phyloP scores from a whole-genome alignment of 2,888 invertebrate species.

The Lycophotia porphyrea region DNA sequence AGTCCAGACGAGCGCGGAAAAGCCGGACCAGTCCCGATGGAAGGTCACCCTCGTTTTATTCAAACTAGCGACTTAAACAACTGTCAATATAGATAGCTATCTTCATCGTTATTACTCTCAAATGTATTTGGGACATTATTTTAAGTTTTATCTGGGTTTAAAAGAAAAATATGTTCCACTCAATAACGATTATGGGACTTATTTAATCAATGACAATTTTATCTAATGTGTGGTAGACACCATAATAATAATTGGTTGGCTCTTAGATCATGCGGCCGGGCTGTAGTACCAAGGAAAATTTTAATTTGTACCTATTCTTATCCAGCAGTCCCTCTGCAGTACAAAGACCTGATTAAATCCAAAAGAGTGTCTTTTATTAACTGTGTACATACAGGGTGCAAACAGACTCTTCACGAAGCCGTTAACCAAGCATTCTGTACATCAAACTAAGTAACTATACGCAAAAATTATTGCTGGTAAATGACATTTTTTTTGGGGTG shows the following conservation, averaged over 20 bases:
- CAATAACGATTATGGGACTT: constrained; percentile 1
- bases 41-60: neutral
- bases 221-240: neutral
- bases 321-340: no score
- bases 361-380: no score
- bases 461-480: no score
- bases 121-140: constrained; percentile 38
- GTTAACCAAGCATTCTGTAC: no score
- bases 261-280: no score
- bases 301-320: neutral
- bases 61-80: constrained; percentile 29
- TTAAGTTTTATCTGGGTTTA: neutral
- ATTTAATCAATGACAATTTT: neutral
- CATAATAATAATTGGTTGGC: no score
- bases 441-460: no score
- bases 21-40: neutral
- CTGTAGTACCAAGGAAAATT: neutral
- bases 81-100: constrained; percentile 27
- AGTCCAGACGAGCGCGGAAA: neutral
- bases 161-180: neutral
- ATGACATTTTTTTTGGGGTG: no score
- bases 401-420: no score
- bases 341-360: no score
- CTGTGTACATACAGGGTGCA: no score
- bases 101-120: constrained; percentile 46